phyloP scores from a whole-genome alignment of 1,140 invertebrate genomes.

The Sycobia sp. region DNA sequence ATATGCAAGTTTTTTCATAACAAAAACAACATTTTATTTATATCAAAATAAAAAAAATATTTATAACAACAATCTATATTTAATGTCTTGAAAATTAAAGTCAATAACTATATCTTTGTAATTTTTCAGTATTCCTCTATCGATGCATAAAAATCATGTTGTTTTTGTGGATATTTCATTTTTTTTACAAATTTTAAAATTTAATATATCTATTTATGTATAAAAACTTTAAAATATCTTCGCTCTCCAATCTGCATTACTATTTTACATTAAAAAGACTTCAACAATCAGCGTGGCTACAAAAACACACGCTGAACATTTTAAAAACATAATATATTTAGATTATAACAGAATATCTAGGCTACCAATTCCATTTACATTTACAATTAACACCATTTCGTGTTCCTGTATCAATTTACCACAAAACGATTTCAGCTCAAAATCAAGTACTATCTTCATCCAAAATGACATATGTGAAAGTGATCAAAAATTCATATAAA shows the following conservation, averaged over 20 bases:
- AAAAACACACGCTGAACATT: background rate
- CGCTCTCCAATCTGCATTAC: background rate
- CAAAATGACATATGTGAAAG: too few species aligned
- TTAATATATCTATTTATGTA: slow-evolving; percentile 10
- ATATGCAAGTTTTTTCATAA: too few species aligned
- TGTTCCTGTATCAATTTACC: slow-evolving; percentile 14
- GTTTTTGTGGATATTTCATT: slow-evolving; percentile 10
- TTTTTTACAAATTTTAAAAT: background rate
- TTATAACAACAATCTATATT: slow-evolving; percentile 13
- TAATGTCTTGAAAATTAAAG: too few species aligned
- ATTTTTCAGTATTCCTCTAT: too few species aligned
- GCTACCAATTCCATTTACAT: slow-evolving; percentile 30
- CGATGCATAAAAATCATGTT: background rate
- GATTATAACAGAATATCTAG: slow-evolving; percentile 20
- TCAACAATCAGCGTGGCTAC: background rate
- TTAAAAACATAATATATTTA: slow-evolving; percentile 18
- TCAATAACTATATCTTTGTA: too few species aligned
- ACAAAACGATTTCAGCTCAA: too few species aligned
- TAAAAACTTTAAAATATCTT: slow-evolving; percentile 15
- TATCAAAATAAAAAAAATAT: slow-evolving; percentile 11
- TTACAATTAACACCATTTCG: slow-evolving; percentile 16
- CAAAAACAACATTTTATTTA: slow-evolving; percentile 15
- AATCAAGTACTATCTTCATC: too few species aligned
- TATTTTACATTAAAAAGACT: background rate
- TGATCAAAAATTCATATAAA: too few species aligned